Base-by-base conservation (phyloP, 1,140 invertebrate genomes). In the Ectropis grisescens region DNA sequence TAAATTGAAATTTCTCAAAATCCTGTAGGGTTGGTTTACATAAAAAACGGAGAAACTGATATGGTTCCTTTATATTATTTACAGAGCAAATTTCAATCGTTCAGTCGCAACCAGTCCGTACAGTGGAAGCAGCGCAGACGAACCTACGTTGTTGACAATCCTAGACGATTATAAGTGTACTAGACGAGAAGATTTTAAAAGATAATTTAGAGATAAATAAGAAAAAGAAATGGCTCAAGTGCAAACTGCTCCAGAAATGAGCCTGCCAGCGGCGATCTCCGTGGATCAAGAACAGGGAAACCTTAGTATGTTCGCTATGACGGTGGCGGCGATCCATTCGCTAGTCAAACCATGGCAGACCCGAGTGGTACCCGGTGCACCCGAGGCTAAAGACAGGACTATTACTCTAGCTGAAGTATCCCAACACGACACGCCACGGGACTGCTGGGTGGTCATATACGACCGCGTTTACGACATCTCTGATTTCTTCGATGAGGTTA, bases 401-500 rank as follows among this genome's bases (percentile, higher is more conserved):
- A 87, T 91, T 24, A 82, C 81, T 1, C 60, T 92, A 15, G 82
- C 86, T 12, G 87, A 91, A 70, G 86, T 91, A 0, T 80, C 86
- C 0, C 82, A 83, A 46, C 90, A 92, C 41, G 90, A 92, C 51
- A 84, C 82, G 1, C 49, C 58, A 2, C 64, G 83, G 2, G 87
- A 89, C 55, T 91, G 90, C 52, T 91, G 90, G 90, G 67, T 92
- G 12, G 84, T 91, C 2, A 86, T 93, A 29, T 89, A 89, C 59
- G 90, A 92, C 69, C 85, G 89, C 15, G 89, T 93, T 3, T 93
- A 92, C 60, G 87, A 93, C 41, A 86, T 91, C 13, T 91, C 91
- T 1, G 82, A 85, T 2, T 91, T 93, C 48, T 51, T 92, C n/a
- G 75, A 86, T 39, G 84, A 86, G 90, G 86, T 87, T 28, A 53